Evolutionary conservation across 2,888 invertebrate genomes (phyloP), one percentile per base, ranked within the genome.

Genomic region (Synanthedon andrenaeformis): DNA sequence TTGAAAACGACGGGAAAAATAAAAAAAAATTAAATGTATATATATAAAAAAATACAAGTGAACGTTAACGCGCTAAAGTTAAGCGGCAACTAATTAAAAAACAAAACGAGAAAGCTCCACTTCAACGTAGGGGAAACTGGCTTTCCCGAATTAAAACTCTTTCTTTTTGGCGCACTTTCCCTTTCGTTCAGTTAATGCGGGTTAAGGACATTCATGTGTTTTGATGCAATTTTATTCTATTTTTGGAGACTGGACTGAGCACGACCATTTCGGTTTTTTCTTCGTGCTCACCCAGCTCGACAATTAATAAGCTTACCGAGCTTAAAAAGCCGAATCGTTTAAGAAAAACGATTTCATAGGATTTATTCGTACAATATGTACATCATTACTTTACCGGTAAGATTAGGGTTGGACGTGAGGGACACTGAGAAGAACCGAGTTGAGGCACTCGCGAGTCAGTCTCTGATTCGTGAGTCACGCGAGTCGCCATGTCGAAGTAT

Each of bases 51-150:
- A 71, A 73, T 69, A 61, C 65, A 69, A 74, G 74, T 70, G 35
- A 75, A 67, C 66, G 67, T 57, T 67, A 74, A 75, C 65, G 72
- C 70, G 74, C 70, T 71, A 72, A 81, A 78, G 74, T 81, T 76
- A 78, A 81, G 73, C 75, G 79, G 74, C 74, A 79, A 81, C 77
- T 82, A 82, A 83, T 82, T 82, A 78, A 82, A 79, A 80, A 78
- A 79, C 75, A 79, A 81, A 79, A 80, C 76, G 71, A 67, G 69
- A 70, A 72, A 72, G 62, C 66, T 66, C 64, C 72, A 66, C 75
- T 75, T 72, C 66, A 69, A 67, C 73, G 69, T 63, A 62, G 71
- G 73, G 70, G 70, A 67, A 72, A 71, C 74, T 74, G 77, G 74
- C 75, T 78, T 76, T 72, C 69, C 70, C 74, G 74, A 80, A 80